Conservation (phyloP, 2,888 invertebrate species). For the Proisotoma minuta region DNA sequence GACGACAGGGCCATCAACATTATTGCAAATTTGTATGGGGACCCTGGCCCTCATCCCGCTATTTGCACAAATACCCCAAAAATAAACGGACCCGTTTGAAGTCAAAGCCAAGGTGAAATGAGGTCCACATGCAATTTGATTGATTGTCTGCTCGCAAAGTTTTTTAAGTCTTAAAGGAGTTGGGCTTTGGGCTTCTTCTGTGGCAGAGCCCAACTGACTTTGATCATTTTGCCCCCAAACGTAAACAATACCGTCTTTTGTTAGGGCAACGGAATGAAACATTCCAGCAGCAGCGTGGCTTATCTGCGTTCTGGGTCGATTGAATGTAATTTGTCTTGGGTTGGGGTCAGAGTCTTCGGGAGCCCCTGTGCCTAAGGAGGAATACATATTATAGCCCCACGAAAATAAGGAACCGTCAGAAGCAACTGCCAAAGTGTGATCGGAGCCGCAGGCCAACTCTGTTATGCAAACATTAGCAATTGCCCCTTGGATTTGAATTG, state of each 20-base stretch:
- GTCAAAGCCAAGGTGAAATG: not conserved
- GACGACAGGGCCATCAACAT: not conserved
- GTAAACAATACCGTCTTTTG: not conserved
- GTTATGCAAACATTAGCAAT: not conserved
- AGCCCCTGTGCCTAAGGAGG: not conserved
- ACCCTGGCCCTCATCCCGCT: not conserved
- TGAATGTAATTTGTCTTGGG: not conserved
- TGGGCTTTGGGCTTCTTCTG: not conserved
- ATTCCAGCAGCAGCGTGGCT: not conserved
- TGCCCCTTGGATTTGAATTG: not conserved
- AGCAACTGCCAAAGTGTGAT: not conserved
- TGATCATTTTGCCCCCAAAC: not conserved
- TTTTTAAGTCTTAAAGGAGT: not conserved
- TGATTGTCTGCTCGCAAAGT: no score
- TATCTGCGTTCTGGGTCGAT: not conserved
- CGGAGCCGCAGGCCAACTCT: not conserved
- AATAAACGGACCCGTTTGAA: not conserved
- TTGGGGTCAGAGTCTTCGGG: not conserved
- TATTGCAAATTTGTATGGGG: not conserved
- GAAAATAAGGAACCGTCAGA: not conserved
- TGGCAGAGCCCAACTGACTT: not conserved
- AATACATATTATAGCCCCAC: not conserved
- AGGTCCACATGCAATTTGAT: not conserved
- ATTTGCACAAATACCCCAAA: not conserved
- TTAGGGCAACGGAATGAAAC: not conserved